These are phyloP conservation scores for Euphydryas editha DNA, from an alignment of 2,888 invertebrate species.

Conservation along the genomic window DNA sequence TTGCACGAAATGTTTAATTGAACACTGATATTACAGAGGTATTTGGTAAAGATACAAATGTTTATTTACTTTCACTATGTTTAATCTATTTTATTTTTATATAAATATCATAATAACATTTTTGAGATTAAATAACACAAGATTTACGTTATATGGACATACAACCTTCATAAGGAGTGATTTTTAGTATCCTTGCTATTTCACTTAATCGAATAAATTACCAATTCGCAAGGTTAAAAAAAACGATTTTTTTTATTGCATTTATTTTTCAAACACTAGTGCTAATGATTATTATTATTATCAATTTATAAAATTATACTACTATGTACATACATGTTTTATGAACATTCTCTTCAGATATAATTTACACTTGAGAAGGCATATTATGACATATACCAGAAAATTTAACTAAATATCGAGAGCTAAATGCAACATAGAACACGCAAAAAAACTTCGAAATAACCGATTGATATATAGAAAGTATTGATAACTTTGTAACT, in stretches of 20 bases:
- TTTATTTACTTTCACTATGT: slow-evolving; percentile 62
- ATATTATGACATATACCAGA: slow-evolving; percentile 14
- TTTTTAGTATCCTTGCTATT: slow-evolving; percentile 55
- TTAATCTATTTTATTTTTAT: slow-evolving; percentile 59
- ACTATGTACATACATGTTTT: slow-evolving; percentile 45
- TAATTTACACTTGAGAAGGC: slow-evolving; percentile 20
- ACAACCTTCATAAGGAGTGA: slow-evolving; percentile 80
- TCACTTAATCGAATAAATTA: slow-evolving; percentile 39
- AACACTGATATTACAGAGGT: slow-evolving; percentile 52
- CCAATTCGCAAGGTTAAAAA: slow-evolving; percentile 34
- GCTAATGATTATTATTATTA: slow-evolving; percentile 43
- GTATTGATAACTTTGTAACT: slow-evolving; percentile 22
- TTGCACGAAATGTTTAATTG: neutral
- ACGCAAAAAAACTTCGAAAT: slow-evolving; percentile 30
- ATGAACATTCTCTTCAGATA: slow-evolving; percentile 30
- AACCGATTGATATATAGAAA: slow-evolving; percentile 24
- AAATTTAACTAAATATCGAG: slow-evolving; percentile 28
- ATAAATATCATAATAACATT: slow-evolving; percentile 60
- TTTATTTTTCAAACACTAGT: slow-evolving; percentile 42
- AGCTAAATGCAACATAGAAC: slow-evolving; percentile 36
- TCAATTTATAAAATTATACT: slow-evolving; percentile 47
- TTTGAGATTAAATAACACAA: slow-evolving; percentile 76
- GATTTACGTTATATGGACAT: slow-evolving; percentile 76
- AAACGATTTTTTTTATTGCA: slow-evolving; percentile 36
- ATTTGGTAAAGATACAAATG: slow-evolving; percentile 66